Evolutionary conservation across 1,140 invertebrate species (phyloP).

Genomic region (Laupala kohalensis): DNA sequence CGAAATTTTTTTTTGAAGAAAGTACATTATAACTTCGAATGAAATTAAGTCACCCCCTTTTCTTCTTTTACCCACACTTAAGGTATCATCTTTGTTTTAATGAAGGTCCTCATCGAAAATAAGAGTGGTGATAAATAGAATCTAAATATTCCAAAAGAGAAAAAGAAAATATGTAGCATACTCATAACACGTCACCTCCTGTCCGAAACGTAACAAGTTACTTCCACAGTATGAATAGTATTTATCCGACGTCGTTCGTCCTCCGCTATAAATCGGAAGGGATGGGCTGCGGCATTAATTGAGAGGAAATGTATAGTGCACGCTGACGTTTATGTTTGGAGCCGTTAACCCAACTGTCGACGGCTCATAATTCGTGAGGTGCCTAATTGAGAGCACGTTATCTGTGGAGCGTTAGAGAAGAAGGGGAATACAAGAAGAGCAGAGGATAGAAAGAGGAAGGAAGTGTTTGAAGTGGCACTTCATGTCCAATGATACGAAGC

Average conservation of each 20-base stretch:
- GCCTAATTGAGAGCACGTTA: neutral
- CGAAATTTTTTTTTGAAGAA: no score
- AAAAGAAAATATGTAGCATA: no score
- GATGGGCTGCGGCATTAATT: neutral
- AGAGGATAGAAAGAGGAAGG: no score
- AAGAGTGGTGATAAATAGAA: no score
- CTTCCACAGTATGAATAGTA: neutral
- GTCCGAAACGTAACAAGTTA: neutral
- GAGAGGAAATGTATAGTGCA: neutral
- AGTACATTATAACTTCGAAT: no score
- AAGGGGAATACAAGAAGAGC: no score
- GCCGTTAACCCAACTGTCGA: neutral
- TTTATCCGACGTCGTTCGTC: neutral
- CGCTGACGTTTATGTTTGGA: neutral
- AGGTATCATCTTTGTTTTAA: no score
- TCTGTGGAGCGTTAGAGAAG: neutral
- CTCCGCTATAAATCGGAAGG: neutral
- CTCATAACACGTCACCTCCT: no score
- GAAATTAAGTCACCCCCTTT: no score
- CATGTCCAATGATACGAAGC: neutral
- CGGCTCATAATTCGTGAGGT: neutral
- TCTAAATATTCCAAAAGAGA: no score
- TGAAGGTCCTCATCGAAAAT: no score
- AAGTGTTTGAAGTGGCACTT: neutral
- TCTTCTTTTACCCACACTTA: no score